Base-by-base conservation (phyloP, 92 coral and sea anemone species). In the Siderastrea radians region DNA sequence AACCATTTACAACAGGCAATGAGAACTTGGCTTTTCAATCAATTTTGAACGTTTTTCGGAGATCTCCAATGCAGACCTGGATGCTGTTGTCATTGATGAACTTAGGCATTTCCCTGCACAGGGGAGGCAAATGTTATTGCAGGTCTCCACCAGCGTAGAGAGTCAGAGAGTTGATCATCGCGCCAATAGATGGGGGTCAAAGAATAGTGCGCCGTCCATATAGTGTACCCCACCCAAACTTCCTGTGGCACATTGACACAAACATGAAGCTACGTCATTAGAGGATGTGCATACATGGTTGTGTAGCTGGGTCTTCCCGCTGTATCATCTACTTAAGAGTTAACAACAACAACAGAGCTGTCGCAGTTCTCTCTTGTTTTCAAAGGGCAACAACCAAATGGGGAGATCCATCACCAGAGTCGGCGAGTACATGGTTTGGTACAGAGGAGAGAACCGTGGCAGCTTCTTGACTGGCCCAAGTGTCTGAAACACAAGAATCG, bases 381-480 rank as follows among this genome's bases (percentile, higher is more conserved):
- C 89, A 89, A 52, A 49, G 55, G 17, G 90, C 86, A 9, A 77
- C 87, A 1, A 61, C 49, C 17, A 38, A 52, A 64, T 89, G 87
- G 85, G 86, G 92, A 15, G 85, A 84, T 67, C 93, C 90, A 69
- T 91, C 89, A 1, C 71, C 88, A 15, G 84, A 5, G 88, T 89
- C 11, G 91, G 89, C 11, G 86, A 84, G 55, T 84, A 86, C 80
- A 91, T 81, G 75, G 82, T 73, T 13, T 84, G 87, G 79, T 85
- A 1, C 15, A 15, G 89, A 2, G 92, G 94, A 11, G 78, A 67
- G 7, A 69, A 81, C 46, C 68, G 90, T 54, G 94, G 90, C 7
- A 93, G 94, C 74, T 84, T 86, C 19, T 61, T 93, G 45, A 87
- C 94, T 19, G 94, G 94, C 5, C 83, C 86, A 13, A 91, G 93